Evolutionary conservation across 2,113 vertebrate species (phyloP), one percentile per base, ranked within the genome.

Genomic region (Vulpes ferrilata): DNA sequence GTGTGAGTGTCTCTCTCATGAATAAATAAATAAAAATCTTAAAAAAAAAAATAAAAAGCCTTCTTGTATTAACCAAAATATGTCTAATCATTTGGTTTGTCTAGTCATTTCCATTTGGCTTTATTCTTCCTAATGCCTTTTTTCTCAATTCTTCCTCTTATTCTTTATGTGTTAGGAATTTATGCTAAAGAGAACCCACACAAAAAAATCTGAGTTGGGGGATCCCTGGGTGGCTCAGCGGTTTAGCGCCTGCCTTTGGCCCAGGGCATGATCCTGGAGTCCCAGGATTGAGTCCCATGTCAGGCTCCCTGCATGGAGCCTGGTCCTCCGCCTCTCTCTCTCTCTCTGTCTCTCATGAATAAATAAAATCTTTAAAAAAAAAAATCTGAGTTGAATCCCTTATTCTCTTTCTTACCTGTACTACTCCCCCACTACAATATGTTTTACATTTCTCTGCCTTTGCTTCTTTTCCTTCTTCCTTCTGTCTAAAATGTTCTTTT

Each of bases 401-500:
- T 67, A 30, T 76, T 86, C 43, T 48, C 35, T 19, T 73, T 32
- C 6, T 4, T 2, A 27, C 17, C 19, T 23, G 8, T 32, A 73
- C 30, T 3, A 76, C 23, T 35, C 8, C 8, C 10, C 16, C 13
- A 74, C n/a, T 3, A 60, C 30, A 81, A 10, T 62, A 73, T 9
- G 17, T 60, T 91, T 95, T 83, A 76, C 35, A 88, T 67, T 91
- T 94, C 60, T 69, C 8, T 85, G 51, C 22, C 43, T 94, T 81
- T 90, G 73, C n/a, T 65, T 85, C 71, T 74, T 81, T 23, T 12
- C 51, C 35, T 67, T 88, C 38, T 60, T 82, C 15, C 20, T 25
- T 25, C 53, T 81, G 23, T 55, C 67, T 76, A 83, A 69, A 95
- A 78, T 25, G 32, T 7, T 76, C 35, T 74, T 80, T 86, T 19